phyloP scores from a whole-genome alignment of 1,140 invertebrate species.

The Macrosteles quadrilineatus region DNA sequence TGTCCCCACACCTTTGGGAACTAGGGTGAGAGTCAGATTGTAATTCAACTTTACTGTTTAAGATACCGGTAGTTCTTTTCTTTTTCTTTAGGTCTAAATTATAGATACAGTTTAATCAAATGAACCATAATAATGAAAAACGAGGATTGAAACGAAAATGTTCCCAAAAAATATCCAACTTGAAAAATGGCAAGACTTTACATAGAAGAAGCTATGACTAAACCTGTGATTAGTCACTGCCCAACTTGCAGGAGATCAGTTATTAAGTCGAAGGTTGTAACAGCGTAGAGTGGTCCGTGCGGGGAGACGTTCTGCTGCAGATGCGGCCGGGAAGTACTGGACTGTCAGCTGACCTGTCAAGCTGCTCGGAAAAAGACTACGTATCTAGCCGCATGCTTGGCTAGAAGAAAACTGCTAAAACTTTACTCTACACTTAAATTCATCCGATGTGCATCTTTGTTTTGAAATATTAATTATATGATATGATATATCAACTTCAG shows the following conservation, averaged over 20 bases:
- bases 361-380: no score
- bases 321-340: background rate
- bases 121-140: no score
- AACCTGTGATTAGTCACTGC: background rate
- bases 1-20: conserved; percentile 6
- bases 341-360: background rate
- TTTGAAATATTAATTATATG: no score
- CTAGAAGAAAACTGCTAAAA: background rate
- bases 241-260: background rate
- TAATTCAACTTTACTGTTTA: no score
- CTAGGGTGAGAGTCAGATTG: conserved; percentile 15
- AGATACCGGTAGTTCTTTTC: no score
- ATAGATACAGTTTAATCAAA: no score
- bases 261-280: conserved; percentile 5
- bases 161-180: background rate
- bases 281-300: background rate
- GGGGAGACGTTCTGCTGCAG: background rate
- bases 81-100: no score
- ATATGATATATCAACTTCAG: no score
- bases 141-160: no score
- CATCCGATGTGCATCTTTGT: background rate
- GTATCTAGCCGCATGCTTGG: background rate
- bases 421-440: background rate
- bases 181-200: background rate
- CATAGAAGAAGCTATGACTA: conserved; percentile 13